Evolutionary conservation across 1,140 invertebrate species (phyloP).

Genomic region (Hyles euphorbiae): DNA sequence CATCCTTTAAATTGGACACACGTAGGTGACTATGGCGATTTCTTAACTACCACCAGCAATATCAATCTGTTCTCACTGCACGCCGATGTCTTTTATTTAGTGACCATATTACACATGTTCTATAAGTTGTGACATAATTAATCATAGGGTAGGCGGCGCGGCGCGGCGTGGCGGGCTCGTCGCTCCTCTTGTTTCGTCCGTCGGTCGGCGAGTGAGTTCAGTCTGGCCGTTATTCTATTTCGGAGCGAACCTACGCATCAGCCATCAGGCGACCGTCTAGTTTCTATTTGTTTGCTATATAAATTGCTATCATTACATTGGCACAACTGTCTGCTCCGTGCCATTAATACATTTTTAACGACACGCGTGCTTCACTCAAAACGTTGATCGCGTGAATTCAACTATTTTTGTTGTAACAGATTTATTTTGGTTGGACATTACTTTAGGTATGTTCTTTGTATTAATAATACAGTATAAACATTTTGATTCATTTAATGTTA

Average conservation of each 20-base stretch:
- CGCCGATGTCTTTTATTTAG: neutral
- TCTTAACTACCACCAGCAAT: too few species aligned
- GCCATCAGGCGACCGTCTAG: slow-evolving; percentile 30
- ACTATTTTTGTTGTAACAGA: neutral
- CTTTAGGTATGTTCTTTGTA: too few species aligned
- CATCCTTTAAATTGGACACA: too few species aligned
- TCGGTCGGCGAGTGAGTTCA: slow-evolving; percentile 14
- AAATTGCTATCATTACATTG: slow-evolving; percentile 40
- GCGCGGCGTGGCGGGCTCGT: neutral
- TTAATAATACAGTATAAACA: too few species aligned
- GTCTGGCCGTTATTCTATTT: slow-evolving; percentile 34
- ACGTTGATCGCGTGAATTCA: neutral
- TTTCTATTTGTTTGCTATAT: slow-evolving; percentile 45
- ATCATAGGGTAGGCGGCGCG: slow-evolving; percentile 13
- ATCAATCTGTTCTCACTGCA: too few species aligned
- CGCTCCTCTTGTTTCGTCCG: neutral
- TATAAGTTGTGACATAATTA: slow-evolving; percentile 17
- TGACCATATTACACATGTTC: slow-evolving; percentile 1
- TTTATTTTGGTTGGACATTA: neutral
- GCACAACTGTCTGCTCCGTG: slow-evolving; percentile 27
- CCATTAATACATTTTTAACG: slow-evolving; percentile 22
- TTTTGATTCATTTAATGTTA: neutral
- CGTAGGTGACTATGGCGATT: too few species aligned
- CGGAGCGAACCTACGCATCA: slow-evolving; percentile 38
- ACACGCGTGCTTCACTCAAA: slow-evolving; percentile 2